phyloP scores from a whole-genome alignment of 2,797 vertebrate species.

The Lepidocolaptes lacrymiger region DNA sequence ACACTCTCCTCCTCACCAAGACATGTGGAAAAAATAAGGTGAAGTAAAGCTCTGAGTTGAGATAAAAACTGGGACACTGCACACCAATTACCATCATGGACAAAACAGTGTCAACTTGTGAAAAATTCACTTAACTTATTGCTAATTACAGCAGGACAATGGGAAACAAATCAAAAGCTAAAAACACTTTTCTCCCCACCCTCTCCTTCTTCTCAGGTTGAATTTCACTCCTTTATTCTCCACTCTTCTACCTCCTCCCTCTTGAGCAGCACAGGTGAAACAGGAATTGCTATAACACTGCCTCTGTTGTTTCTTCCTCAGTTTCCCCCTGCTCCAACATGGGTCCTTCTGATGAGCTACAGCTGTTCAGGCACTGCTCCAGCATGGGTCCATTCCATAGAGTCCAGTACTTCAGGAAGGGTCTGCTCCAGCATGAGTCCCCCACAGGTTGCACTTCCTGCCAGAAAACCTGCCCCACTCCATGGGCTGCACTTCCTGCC shows the following conservation, averaged over 20 bases:
- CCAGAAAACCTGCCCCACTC: background rate
- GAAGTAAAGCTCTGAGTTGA: background rate
- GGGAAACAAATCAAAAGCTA: background rate
- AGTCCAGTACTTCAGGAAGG: background rate
- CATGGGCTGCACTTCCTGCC: background rate
- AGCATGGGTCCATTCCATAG: background rate
- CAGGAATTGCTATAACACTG: background rate
- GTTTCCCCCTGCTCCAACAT: background rate
- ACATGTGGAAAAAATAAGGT: background rate
- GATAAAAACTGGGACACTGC: background rate
- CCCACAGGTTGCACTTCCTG: background rate
- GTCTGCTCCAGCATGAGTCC: background rate
- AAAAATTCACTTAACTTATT: background rate
- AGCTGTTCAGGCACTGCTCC: background rate
- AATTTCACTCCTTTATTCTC: background rate
- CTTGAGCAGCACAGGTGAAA: background rate
- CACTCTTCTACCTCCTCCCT: background rate
- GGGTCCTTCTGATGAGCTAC: background rate
- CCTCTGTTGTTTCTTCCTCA: background rate
- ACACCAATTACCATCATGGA: background rate
- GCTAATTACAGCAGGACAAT: background rate
- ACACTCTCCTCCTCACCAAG: background rate
- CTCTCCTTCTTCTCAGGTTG: background rate
- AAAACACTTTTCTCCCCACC: background rate
- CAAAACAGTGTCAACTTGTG: background rate